These are phyloP conservation scores for Stegophylla sp. DNA, from an alignment of 2,888 invertebrate genomes.

Conservation along the genomic window DNA sequence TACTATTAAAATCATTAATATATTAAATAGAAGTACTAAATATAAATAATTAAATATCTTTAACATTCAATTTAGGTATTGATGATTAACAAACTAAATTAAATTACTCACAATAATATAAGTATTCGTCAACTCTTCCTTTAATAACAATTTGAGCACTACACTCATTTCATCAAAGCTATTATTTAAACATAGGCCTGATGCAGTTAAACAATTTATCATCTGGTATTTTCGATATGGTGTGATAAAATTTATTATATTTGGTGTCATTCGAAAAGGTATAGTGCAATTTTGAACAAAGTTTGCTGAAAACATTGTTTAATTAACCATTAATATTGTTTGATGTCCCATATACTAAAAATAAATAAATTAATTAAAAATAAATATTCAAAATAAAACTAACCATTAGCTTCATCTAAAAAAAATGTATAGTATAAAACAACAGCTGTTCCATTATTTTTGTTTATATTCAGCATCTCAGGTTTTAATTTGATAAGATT, in stretches of 20 bases:
- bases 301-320: background rate
- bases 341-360: too few relatives aligned
- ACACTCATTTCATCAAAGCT: slow-evolving; percentile 1
- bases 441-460: background rate
- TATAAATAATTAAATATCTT: too few relatives aligned
- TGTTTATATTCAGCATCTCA: slow-evolving; percentile 38
- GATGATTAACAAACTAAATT: background rate
- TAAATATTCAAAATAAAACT: background rate
- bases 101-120: slow-evolving; percentile 13
- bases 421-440: slow-evolving; percentile 30
- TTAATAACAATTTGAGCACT: slow-evolving; percentile 33
- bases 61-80: too few relatives aligned
- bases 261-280: slow-evolving; percentile 44
- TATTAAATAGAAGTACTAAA: too few relatives aligned
- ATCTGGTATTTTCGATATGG: slow-evolving; percentile 19
- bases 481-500: slow-evolving; percentile 37
- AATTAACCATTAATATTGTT: too few relatives aligned
- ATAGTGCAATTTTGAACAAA: background rate
- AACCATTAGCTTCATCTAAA: slow-evolving; percentile 10
- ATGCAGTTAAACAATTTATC: slow-evolving; percentile 23
- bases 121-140: slow-evolving; percentile 21
- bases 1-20: too few relatives aligned
- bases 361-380: too few relatives aligned
- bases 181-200: slow-evolving; percentile 1
- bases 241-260: slow-evolving; percentile 25